phyloP scores from a whole-genome alignment of 2,797 vertebrate species.

The Cyprinodon diabolis region DNA sequence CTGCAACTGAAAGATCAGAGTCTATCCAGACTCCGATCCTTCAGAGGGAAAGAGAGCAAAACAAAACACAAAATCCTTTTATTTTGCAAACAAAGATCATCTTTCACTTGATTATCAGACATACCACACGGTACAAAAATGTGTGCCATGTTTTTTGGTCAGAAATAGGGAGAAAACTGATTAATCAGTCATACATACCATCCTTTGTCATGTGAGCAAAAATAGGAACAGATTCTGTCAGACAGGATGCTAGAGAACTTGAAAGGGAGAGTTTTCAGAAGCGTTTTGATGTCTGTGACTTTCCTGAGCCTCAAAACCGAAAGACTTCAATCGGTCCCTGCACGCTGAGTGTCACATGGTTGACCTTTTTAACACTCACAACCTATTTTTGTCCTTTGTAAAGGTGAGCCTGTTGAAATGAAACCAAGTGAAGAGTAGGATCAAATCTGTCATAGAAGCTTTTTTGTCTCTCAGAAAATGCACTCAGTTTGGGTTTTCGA shows the following conservation, averaged over 20 bases:
- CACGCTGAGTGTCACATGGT: background rate
- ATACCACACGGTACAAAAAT: background rate
- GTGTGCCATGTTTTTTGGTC: background rate
- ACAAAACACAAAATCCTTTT: no score
- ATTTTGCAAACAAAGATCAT: background rate
- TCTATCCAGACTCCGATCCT: no score
- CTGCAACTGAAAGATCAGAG: no score
- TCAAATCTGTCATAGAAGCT: conserved; percentile 4
- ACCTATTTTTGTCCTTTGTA: conserved; percentile 21
- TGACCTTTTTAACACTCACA: conserved; percentile 8
- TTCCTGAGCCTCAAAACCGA: background rate
- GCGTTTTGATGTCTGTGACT: conserved; percentile 12
- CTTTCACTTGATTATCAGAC: background rate
- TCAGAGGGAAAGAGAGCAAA: no score
- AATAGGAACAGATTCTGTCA: background rate
- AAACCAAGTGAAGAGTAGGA: conserved; percentile 14
- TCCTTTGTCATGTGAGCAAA: conserved; percentile 1
- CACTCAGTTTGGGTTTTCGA: no score
- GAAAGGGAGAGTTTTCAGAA: background rate
- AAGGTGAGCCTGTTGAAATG: conserved; percentile 14
- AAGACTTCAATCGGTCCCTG: conserved; percentile 10
- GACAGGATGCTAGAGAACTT: conserved; percentile 2
- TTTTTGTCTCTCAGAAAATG: background rate
- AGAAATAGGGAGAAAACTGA: background rate
- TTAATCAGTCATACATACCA: background rate